Evolutionary conservation across 2,888 invertebrate genomes (phyloP).

Genomic region (Epinotia nisella): DNA sequence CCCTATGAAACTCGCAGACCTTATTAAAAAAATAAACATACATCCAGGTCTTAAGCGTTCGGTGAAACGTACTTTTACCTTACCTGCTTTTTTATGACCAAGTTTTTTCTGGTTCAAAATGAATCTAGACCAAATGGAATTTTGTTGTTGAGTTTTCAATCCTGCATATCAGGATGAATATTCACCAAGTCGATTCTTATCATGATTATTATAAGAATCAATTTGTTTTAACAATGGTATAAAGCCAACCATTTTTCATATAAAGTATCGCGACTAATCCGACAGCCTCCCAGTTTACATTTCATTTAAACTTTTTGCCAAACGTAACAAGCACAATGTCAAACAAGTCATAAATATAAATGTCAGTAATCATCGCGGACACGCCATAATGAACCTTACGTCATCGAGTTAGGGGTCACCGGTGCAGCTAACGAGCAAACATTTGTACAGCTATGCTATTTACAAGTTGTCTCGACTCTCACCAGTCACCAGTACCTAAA

Average conservation of each 20-base stretch:
- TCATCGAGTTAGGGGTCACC: conserved; percentile 22
- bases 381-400: conserved; percentile 38
- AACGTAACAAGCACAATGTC: conserved; percentile 16
- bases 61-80: no score
- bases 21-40: no score
- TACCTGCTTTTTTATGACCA: no score
- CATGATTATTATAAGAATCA: no score
- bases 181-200: no score
- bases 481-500: neutral
- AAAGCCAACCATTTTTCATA: neutral
- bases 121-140: no score
- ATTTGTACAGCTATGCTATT: conserved; percentile 59
- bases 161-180: no score
- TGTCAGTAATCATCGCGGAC: conserved; percentile 1
- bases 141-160: no score
- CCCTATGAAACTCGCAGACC: no score
- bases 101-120: no score
- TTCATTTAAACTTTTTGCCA: conserved; percentile 9
- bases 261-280: neutral
- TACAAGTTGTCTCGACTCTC: neutral
- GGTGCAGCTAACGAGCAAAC: conserved; percentile 70
- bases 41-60: no score
- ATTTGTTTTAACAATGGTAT: no score
- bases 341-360: conserved; percentile 32
- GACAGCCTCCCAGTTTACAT: neutral